Base-by-base conservation (phyloP, 1,140 invertebrate species). In the Nixonia krombeini region DNA sequence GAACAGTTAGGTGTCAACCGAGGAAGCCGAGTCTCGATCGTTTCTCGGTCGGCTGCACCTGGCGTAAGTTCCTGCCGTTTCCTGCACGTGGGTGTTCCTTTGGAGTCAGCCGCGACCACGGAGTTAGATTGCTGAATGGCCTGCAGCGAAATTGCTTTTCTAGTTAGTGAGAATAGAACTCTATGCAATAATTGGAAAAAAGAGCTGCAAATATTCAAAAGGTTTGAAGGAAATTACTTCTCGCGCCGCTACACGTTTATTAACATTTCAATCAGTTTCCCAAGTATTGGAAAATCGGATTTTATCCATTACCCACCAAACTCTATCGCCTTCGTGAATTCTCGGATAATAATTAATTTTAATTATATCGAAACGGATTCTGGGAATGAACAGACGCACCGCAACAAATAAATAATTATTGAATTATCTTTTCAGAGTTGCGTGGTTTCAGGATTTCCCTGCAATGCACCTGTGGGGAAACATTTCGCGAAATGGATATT, bases 81-180 rank as follows among this genome's bases (percentile, higher is more conserved):
- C 42, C 63, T 55, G 55, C 55, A 55, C 49, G 53, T 56, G 52
- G 50, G 55, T 66, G 45, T 53, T 58, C 55, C 28, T 29, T 66
- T 56, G 57, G 57, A 68, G 59, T 68, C 64, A 68, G 46, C 57
- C 33, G 46, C 64, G 21, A 68, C 57, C 57, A 23, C 64, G 57
- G 57, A 61, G 57, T 57, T 67, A 67, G 52, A 67, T 67, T 67
- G 53, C 55, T 59, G 56, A 67, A 67, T 67, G 46, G 56, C 46
- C 45, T 33, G 12, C 4, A 23, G 56, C 12, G 50, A 67, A 67
- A 67, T 67, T 67, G 64, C 64, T 67, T 67, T 61, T 67, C 56
- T 59, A 59, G 64, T 67, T 67, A 51, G 46, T 25, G 26, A 51
- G 23, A 57, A 18, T 18, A 35, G 35, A 25, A 17, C 17, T 21